A percentile compares a stretch with the other conserved stretches of the same genome.
phyloP scores from a whole-genome alignment of 2,113 vertebrate genomes.

The Riparia riparia region DNA sequence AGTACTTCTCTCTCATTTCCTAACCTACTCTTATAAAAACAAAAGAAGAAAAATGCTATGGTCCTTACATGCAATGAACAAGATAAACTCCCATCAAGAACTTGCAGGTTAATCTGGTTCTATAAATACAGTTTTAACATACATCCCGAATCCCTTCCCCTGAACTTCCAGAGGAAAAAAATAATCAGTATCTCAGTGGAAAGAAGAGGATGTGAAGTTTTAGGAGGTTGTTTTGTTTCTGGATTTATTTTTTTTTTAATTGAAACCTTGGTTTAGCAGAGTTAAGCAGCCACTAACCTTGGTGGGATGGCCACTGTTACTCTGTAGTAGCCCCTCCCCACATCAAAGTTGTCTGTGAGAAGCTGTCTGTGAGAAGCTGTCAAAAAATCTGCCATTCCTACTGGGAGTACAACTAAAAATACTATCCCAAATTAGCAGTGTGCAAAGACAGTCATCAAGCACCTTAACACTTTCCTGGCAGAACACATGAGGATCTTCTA shows the following conservation, averaged over 20 bases:
- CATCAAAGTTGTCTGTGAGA: neutral
- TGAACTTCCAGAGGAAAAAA: neutral
- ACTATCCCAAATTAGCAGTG: constrained; percentile 21
- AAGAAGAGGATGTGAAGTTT: neutral
- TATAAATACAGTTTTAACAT: neutral
- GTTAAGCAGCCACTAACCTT: neutral
- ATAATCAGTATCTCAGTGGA: neutral
- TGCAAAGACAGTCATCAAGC: neutral
- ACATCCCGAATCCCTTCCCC: neutral
- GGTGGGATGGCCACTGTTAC: neutral
- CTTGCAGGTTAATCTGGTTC: neutral
- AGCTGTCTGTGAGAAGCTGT: neutral
- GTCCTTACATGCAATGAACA: neutral
- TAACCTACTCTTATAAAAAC: neutral
- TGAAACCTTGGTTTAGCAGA: neutral
- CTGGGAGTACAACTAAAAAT: constrained; percentile 18
- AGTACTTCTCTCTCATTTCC: neutral
- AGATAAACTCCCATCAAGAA: neutral
- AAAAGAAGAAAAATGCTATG: neutral
- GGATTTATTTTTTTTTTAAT: neutral
- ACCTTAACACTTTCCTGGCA: constrained; percentile 18
- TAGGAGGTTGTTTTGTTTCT: neutral
- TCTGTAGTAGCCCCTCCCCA: fast-evolving
- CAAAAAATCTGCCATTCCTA: neutral
- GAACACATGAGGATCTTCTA: neutral